phyloP scores from a whole-genome alignment of 2,797 vertebrate species.

The Sciurus carolinensis region DNA sequence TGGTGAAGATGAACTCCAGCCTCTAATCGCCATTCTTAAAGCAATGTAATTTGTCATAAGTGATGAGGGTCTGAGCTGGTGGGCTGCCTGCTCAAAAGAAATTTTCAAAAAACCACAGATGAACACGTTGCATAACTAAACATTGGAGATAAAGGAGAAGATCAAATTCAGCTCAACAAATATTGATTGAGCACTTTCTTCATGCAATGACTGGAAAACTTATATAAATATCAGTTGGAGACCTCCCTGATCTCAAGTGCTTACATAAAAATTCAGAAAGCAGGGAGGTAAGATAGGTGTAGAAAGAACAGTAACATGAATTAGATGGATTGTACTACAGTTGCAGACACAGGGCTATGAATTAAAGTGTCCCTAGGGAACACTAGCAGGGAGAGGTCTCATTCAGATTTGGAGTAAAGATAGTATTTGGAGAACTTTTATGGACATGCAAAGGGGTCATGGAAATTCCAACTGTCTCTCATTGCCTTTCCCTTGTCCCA shows the following conservation, averaged over 20 bases:
- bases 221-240: not conserved
- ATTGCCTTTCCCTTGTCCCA: not conserved
- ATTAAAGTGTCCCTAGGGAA: not conserved
- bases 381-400: not conserved
- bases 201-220: not conserved
- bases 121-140: not conserved
- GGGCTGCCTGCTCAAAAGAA: conserved; percentile 4
- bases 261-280: not conserved
- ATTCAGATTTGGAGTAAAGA: not conserved
- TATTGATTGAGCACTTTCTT: not conserved
- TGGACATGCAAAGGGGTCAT: not conserved
- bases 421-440: not conserved
- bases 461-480: not conserved
- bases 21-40: not conserved
- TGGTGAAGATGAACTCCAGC: not conserved
- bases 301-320: not conserved
- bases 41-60: not conserved
- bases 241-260: not conserved
- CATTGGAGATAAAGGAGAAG: not conserved
- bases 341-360: not conserved
- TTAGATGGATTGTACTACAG: not conserved
- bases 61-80: not conserved
- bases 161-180: conserved; percentile 11
- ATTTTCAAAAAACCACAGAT: not conserved
- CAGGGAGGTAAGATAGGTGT: not conserved